Evolutionary conservation across 2,797 vertebrate species (phyloP), one percentile per base, ranked within the genome.

Genomic region (Triplophysa bombifrons): DNA sequence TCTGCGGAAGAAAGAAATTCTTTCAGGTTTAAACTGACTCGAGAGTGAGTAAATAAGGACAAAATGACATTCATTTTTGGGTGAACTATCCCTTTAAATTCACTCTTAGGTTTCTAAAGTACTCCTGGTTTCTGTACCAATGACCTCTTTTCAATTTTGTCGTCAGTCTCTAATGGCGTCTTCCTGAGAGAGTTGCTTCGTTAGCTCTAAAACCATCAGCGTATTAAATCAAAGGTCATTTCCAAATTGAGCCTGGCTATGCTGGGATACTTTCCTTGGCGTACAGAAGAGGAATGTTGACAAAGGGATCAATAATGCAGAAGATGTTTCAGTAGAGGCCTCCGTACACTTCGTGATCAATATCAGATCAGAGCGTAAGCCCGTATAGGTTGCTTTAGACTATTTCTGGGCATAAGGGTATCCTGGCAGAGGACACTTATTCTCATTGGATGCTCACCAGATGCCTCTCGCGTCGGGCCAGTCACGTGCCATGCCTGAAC

Each of bases 381-480:
- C 13, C 2, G 9, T 38, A 61, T 76, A 78, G 78, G 77, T 78
- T 78, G 74, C 85, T 70, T 63, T 19, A 61, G 66, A 61, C 68
- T 88, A 88, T 87, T 90, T 85, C 77, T 85, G 87, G 70, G 58
- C 22, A 82, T 82, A 82, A 83, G 27, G 48, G 51, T 55, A 73
- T 58, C 25, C 46, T 10, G 13, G 48, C 19, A 83, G 56, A 72
- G 74, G 83, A 68, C 78, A 20, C 22, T 34, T 11, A 27, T 44
- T 60, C 56, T 70, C 14, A 63, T 13, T 72, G 38, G 27, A 76
- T n/a, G 63, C 93, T 92, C 90, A 99, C 97, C 97, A 98, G 87
- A 99, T 99, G 69, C 97, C 97, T 78, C 97, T 94, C 27, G 95
- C 97, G 63, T 98, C 97, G 0, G 97, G 97, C 97, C 97, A 99